Base-by-base conservation (phyloP, 2,888 invertebrate species). In the Lithodes maja region DNA sequence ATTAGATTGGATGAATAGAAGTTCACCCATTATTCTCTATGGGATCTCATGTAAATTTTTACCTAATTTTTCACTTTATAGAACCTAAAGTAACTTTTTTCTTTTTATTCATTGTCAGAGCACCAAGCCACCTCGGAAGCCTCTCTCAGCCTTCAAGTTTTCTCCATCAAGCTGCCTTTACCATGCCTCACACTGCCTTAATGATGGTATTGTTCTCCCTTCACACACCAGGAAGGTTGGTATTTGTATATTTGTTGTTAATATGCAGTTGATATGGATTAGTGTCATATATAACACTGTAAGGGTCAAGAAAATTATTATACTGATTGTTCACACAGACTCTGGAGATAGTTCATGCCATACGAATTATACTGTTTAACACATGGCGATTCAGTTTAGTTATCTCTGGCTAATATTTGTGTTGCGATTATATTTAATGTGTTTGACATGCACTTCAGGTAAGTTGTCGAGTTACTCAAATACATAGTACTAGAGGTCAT, bases 131-230 rank as follows among this genome's bases (percentile, higher is more conserved):
- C 75, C 80, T n/a, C 3, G 69, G 54, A 87, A 74, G 53, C 61
- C 85, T 68, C 80, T 84, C 15, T 85, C 88, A 3, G 83, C 83
- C 33, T 85, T 90, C 53, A 83, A n/a, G 12, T 88, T 90, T 33
- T 77, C 80, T 5, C 49, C 55, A 1, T 86, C 84, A 61, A 85
- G 88, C n/a, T 81, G 80, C 55, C 79, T 87, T 74, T 89, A 90
- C 85, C 86, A 86, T 71, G 91, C 91, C 1, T 71, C 88, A 12
- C 83, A 83, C n/a, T 71, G 83, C 15, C 89, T 91, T 74, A 88
- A 82, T 55, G 92, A 92, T 74, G 91, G 90, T 1, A 87, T 92
- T 33, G 86, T 92, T 12, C 79, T 84, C 3, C 92, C 92, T 9
- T 82, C 87, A 55, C 83, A 90, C 17, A 91, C 91, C 12, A 87